Evolutionary conservation across 1,140 invertebrate genomes (phyloP).

Genomic region (Lepidostoma basale): DNA sequence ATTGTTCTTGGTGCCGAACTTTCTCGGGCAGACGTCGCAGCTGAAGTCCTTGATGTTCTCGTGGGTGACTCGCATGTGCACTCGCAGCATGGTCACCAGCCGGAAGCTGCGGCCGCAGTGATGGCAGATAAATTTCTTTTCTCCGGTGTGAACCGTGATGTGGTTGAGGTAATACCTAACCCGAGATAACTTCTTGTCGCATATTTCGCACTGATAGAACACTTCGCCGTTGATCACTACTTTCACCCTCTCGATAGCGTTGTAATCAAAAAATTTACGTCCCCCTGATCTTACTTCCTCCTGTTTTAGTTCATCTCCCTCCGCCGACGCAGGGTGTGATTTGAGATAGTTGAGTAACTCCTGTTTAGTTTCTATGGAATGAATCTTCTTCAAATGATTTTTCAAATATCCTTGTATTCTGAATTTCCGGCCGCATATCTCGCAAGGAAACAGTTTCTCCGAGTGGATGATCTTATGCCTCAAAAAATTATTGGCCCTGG

Average conservation of each 20-base stretch:
- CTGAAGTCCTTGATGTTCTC: slow-evolving; percentile 60
- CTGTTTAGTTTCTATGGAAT: not conserved
- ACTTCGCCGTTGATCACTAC: slow-evolving; percentile 55
- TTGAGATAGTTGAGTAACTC: not conserved
- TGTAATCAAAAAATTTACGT: slow-evolving; percentile 50
- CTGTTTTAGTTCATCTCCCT: not conserved
- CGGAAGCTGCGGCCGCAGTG: slow-evolving; percentile 45
- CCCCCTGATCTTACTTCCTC: slow-evolving; percentile 45
- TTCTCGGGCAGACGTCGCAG: slow-evolving; percentile 55
- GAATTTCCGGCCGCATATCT: slow-evolving; percentile 9
- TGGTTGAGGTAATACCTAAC: slow-evolving; percentile 67
- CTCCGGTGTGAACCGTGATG: slow-evolving; percentile 59
- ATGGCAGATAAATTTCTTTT: slow-evolving; percentile 39
- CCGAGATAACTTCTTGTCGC: slow-evolving; percentile 65
- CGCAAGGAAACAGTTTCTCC: slow-evolving; percentile 60
- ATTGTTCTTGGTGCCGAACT: slow-evolving; percentile 55
- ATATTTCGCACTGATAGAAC: slow-evolving; percentile 64
- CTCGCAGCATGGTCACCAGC: slow-evolving; percentile 26
- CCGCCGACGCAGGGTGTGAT: not conserved
- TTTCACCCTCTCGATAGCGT: slow-evolving; percentile 52
- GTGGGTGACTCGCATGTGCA: slow-evolving; percentile 59
- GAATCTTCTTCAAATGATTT: slow-evolving; percentile 12
- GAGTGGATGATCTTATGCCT: slow-evolving; percentile 70
- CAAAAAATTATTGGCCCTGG: slow-evolving; percentile 44
- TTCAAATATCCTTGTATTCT: slow-evolving; percentile 11